These are phyloP conservation scores for Taphrorychus bicolor DNA, from an alignment of 2,888 invertebrate species.

Conservation along the genomic window DNA sequence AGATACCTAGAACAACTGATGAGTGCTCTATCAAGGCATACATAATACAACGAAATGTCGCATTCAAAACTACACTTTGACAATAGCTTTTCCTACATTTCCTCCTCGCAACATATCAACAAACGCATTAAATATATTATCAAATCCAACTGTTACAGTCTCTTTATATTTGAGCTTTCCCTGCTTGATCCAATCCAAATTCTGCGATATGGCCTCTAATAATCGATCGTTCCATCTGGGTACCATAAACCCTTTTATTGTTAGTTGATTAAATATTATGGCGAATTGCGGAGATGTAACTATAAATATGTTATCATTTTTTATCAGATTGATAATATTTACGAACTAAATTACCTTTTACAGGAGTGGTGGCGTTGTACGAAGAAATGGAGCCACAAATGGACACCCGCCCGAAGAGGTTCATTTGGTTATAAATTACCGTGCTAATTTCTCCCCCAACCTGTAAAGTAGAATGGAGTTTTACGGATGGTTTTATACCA, in stretches of 20 bases:
- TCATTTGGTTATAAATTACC: conserved; percentile 70
- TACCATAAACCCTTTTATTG: conserved; percentile 47
- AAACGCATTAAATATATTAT: conserved; percentile 54
- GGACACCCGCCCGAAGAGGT: conserved; percentile 68
- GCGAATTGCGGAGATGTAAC: conserved; percentile 1
- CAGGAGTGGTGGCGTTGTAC: conserved; percentile 63
- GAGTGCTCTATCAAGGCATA: too few species aligned
- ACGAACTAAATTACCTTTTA: conserved; percentile 23
- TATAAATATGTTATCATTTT: neutral
- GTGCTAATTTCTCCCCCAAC: conserved; percentile 75
- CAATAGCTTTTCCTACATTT: conserved; percentile 48
- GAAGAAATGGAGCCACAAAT: conserved; percentile 75
- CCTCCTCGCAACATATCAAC: conserved; percentile 46
- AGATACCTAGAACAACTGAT: too few species aligned
- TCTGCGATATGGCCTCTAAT: conserved; percentile 69
- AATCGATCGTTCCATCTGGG: conserved; percentile 59
- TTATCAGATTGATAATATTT: neutral
- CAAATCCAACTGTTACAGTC: conserved; percentile 69
- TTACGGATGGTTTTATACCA: neutral
- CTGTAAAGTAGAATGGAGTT: conserved; percentile 48
- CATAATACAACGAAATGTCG: too few species aligned
- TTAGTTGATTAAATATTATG: conserved; percentile 40
- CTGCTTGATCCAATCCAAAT: conserved; percentile 68
- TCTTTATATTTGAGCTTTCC: conserved; percentile 76
- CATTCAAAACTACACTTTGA: conserved; percentile 45